phyloP scores from a whole-genome alignment of 2,113 vertebrate genomes.

The Felis chaus region DNA sequence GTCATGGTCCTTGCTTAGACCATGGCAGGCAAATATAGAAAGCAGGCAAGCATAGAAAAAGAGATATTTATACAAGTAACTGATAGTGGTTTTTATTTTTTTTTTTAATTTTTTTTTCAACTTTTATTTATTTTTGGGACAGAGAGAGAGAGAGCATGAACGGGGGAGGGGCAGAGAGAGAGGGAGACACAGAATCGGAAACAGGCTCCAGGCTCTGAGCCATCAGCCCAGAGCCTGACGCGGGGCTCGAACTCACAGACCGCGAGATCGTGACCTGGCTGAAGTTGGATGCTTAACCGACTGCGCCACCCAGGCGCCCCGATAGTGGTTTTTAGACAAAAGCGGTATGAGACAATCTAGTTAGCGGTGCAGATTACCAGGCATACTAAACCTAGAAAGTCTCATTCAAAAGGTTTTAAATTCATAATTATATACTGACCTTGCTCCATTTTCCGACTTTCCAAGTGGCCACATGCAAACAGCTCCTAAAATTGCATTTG shows the following conservation, averaged over 20 bases:
- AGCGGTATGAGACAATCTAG: background rate
- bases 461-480: slow-evolving; percentile 88
- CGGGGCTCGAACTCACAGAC: too few species aligned
- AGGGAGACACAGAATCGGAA: too few species aligned
- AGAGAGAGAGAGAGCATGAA: too few species aligned
- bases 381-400: background rate
- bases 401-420: background rate
- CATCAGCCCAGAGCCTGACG: too few species aligned
- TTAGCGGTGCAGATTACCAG: background rate
- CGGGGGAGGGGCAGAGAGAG: too few species aligned
- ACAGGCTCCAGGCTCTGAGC: too few species aligned
- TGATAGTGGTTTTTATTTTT: background rate
- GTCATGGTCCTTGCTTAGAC: background rate
- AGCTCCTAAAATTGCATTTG: slow-evolving; percentile 87
- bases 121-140: too few species aligned
- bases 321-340: background rate
- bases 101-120: too few species aligned
- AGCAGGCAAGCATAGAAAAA: background rate
- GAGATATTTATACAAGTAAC: background rate
- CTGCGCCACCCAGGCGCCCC: too few species aligned
- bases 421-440: slow-evolving; percentile 79
- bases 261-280: too few species aligned
- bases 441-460: slow-evolving; percentile 92
- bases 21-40: background rate
- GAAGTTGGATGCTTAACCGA: too few species aligned